Evolutionary conservation across 2,797 vertebrate species (phyloP), one percentile per base, ranked within the genome.

Genomic region (Crenichthys baileyi): DNA sequence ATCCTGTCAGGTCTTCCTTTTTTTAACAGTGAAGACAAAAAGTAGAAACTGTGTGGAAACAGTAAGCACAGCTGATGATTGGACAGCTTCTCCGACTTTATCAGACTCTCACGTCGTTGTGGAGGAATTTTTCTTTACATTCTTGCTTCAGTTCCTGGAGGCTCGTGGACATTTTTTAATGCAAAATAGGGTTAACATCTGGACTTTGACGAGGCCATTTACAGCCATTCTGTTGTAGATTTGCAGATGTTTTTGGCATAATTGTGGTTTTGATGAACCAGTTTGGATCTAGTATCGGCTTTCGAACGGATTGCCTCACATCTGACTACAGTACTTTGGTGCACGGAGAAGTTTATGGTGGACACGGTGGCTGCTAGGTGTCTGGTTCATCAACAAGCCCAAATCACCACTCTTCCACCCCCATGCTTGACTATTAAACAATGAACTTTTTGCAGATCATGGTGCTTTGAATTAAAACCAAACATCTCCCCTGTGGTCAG

Each of bases 141-240:
- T 68, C 65, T 68, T 5, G 0, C 8, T 44, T 68, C 22, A 65
- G 7, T 63, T 39, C 20, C 13, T 51, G 18, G 51, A 5, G 6
- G 29, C 22, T 68, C n/a, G 11, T 44, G 39, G 41, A 65, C 36
- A 9, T 65, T 31, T 58, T 11, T n/a, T 58, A 22, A 65, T 39
- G 18, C 20, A 65, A 22, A 8, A 36, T 20, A 2, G n/a, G 22
- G 12, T 46, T 68, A 13, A 44, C 44, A 68, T 68, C 22, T 24
- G 22, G 39, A 68, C 65, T 68, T 68, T 68, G 65, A 68, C 11
- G 44, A n/a, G 39, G 41, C 65, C 65, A 68, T 68, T 68, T n/a
- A n/a, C 39, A 68, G 41, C 24, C 22, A n/a, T n/a, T 15, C 12
- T 46, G 22, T 24, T 13, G 36, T 41, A 5, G 22, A 68, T 41